Base-by-base conservation (phyloP, 92 coral and sea anemone genomes). In the Muricea muricata region DNA sequence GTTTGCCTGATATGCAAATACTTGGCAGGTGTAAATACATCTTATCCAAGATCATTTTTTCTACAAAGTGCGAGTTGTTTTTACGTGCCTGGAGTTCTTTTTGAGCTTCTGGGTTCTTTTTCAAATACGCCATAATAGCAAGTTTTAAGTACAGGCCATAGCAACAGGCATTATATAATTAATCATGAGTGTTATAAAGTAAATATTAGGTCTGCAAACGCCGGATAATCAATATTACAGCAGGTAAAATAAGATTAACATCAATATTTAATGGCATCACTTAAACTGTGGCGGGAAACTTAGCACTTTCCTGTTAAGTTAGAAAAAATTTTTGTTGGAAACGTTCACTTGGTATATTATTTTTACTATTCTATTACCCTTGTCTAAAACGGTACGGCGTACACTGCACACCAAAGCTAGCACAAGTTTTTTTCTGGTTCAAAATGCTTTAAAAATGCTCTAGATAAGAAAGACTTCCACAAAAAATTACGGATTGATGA, bases 41-140 rank as follows among this genome's bases (percentile, higher is more conserved):
- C 32, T 67, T 31, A 12, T 21, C 24, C 52, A 8, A 75, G 31
- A 31, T 41, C 45, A 60, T 33, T 28, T n/a, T n/a, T 52, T 45
- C 5, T 32, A 45, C 11, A 26, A 26, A 28, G 13, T 17, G 6
- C 45, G 31, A 29, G 28, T 48, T 48, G 15, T 8, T 23, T 28
- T 32, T 56, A 82, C 94, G 92, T 93, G 99, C 99, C 99, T 96
- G 99, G 12, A 96, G 63, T 3, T 95, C 96, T 82, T 86, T 93
- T 14, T 65, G 89, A 18, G 99, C 95, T 7, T 96, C 99, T 9
- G 99, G 99, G 80, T 96, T 96, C 85, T 96, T 96, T 91, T 96
- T 96, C 56, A 96, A 76, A 84, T 95, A 90, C 93, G 99, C 99
- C 99, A 96, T 96, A 17, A 79, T 93, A 93, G 97, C 88, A 89